Base-by-base conservation (phyloP, 2,888 invertebrate genomes). In the Heliconius sara region DNA sequence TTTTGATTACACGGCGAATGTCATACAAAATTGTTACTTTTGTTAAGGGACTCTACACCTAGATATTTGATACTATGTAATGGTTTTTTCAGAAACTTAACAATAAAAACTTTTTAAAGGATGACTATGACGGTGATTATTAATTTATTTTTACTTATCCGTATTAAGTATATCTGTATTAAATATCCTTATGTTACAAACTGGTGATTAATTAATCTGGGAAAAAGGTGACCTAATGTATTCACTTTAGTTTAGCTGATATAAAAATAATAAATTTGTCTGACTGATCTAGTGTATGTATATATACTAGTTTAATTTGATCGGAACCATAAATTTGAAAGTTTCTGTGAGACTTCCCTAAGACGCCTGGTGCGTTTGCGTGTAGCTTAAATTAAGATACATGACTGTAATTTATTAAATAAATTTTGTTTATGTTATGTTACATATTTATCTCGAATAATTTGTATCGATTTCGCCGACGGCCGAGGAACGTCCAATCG, bases 381-480 rank as follows among this genome's bases (percentile, higher is more conserved):
- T 63, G 25, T 63, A 12, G 60, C 68, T n/a, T 70, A 19, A 19
- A 70, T 47, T 47, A 70, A 25, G 43, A 43, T 70, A 39, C 39
- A 34, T 25, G 70, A 47, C 19, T 47, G 13, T 70, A 27, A 68
- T 68, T 43, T 43, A 68, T 68, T 43, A 25, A 68, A 43, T 68
- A 12, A 68, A 0, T 22, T 67, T 34, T 10, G 3, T 67, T 34
- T 67, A 34, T 67, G 22, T 43, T 22, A 70, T 43, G 22, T 70
- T 52, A 70, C 9, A 63, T 65, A 65, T 60, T 71, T 70, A 77
- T 68, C 22, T 30, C 30, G 47, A 47, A 70, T 66, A 57, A 52
- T 73, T 39, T 65, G 67, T 78, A 73, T 57, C 72, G 57, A 57
- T 66, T 75, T 27, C 47, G 27, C 34, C 25, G 65, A 19, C 75